Base-by-base conservation (phyloP, 2,797 vertebrate genomes). In the Sebastes steindachneri region DNA sequence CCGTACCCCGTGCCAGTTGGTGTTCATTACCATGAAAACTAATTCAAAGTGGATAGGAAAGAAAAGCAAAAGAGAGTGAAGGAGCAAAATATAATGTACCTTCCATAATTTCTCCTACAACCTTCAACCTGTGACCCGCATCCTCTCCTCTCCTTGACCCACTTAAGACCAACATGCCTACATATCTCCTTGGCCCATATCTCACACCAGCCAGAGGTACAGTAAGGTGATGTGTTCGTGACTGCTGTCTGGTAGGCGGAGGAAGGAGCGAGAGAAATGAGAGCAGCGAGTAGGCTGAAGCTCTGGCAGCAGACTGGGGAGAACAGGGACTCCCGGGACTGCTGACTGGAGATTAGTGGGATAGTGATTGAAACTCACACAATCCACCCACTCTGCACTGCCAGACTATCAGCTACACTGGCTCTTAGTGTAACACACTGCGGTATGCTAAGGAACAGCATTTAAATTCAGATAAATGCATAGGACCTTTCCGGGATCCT, bases 351-450 rank as follows among this genome's bases (percentile, higher is more conserved):
- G 82, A 90, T 88, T 86, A 89, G 79, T 75, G 76, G 84, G 83
- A 88, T 89, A 73, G 79, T 86, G 88, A 89, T 77, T 82, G 83
- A 90, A 90, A 90, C 80, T 84, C 83, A 82, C 82, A 77, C 86
- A 86, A 68, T 85, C 84, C 80, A 68, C 81, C 81, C 80, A 84
- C 87, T 80, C 71, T 65, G 77, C 65, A 70, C 73, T 64, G 73
- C 67, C 70, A 78, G 25, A 60, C 68, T 66, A 53, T 68, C 64
- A 76, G 59, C 79, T 62, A 31, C 73, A 80, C 33, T 25, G 75
- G 41, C 21, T 83, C 73, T 28, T 51, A 25, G 41, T 51, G 66
- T 54, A 51, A 68, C 5, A 8, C 53, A 35, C 33, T 54, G 54
- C 14, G 2, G 26, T 59, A 45, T 29, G 70, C 55, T 83, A 53